Base-by-base conservation (phyloP, 2,888 invertebrate species). In the Dicroscelio sp. region DNA sequence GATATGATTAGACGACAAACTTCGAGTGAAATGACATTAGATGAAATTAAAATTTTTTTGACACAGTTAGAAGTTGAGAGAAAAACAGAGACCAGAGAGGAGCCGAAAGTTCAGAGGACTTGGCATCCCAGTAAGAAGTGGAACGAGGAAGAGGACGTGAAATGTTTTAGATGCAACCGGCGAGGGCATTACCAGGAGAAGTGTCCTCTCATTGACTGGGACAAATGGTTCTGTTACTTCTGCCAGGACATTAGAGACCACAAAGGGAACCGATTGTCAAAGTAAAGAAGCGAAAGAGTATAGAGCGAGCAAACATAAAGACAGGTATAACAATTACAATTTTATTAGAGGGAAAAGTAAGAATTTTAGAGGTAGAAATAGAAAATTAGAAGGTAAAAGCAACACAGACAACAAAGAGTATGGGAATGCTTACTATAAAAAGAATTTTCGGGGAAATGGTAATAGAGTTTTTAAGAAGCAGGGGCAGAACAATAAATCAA, bases 31-130 rank as follows among this genome's bases (percentile, higher is more conserved):
- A 69, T 69, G 67, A 23, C 33, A 12, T 43, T 78, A 23, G 60
- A 78, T 12, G 31, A 76, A 55, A 31, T 76, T 14, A 76, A 58
- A 58, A 25, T 30, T 55, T 58, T 55, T 58, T 60, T 78, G 4
- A 30, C 27, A 35, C 60, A 63, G 63, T 35, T 78, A 63, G 60
- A 78, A 33, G 78, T 31, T 14, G 78, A 78, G 25, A 63, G 27
- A 35, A 63, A 63, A 25, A 63, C 58, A 2, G 63, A 78, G 25
- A 23, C 1, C 20, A 63, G 38, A 60, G 48, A 48, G 20, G 48
- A 48, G 2, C 17, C 20, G 17, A 14, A 48, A 48, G 48, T 48
- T 20, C 48, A 48, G 17, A 48, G 48, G 48, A 20, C 48, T 48
- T 17, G 17, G 2, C 14, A 48, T 14, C 2, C 48, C 20, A 17